Evolutionary conservation across 2,888 invertebrate species (phyloP), one percentile per base, ranked within the genome.

Genomic region (Conchocele bisecta): DNA sequence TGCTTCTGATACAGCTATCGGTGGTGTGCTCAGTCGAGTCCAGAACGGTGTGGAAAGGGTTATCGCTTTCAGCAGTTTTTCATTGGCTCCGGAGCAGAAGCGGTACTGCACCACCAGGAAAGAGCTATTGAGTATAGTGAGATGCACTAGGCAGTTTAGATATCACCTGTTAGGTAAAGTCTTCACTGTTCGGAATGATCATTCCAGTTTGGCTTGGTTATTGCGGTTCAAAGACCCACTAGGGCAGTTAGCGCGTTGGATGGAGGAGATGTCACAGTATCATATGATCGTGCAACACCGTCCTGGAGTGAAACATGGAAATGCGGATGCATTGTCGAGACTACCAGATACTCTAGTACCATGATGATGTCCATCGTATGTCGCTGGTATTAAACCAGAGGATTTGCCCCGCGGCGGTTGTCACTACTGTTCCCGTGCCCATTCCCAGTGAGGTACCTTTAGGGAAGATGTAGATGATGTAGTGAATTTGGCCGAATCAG

Each of bases 71-170:
- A 61, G 54, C 6, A 74, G 75, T n/a, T 64, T 63, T 31, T 35
- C 66, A 0, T 33, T 79, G 11, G 44, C 61, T 11, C 57, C 58
- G 2, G 66, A 33, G 24, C 78, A 75, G 39, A 31, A 41, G 37
- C 64, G 33, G 4, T 78, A 79, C 53, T 79, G 65, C 44, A 72
- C 69, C 1, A 73, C 79, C 0, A 31, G 64, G 4, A 68, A 66
- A 29, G 72, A 73, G 37, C 64, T 75, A 9, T 29, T 81, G 33
- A 46, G 70, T 66, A 0, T 46, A 76, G 63, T 77, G 2, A 28
- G 50, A 1, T 71, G 68, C 11, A 68, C 58, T 5, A 22, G 63
- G 15, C 75, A 72, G 3, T 80, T 57, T 42, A 44, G 70, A 7
- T 65, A 75, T 24, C 75, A 78, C 33, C 46, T 75, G 17, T 60